Conservation (phyloP, 2,797 vertebrate genomes). For the Lacerta bilineata region DNA sequence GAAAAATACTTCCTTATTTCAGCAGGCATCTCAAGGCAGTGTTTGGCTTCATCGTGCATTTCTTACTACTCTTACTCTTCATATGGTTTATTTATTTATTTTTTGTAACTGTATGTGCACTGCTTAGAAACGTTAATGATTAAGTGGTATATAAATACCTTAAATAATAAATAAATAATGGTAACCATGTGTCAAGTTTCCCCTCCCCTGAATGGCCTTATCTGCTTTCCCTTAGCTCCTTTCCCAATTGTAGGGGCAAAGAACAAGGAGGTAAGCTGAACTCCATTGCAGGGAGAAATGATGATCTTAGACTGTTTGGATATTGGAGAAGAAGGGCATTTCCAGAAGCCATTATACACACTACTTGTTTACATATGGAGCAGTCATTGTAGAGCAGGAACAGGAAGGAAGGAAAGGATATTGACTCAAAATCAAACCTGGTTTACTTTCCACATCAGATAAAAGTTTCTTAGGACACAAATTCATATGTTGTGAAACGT, state of each 20-base stretch:
- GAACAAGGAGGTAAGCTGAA: background rate
- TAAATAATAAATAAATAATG: background rate
- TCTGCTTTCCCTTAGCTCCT: background rate
- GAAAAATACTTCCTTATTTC: too few species aligned
- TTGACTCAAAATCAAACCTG: background rate
- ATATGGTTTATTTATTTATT: too few species aligned
- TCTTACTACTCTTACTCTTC: too few species aligned
- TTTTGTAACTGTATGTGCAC: too few species aligned
- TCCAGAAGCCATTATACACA: background rate
- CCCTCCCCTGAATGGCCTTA: background rate
- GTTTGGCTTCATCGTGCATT: too few species aligned
- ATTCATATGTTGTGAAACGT: background rate
- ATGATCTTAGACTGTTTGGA: background rate
- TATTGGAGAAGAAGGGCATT: background rate
- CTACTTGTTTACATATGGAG: slow-evolving; percentile 10
- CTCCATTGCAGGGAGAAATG: background rate
- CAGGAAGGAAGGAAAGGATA: background rate
- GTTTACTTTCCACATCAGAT: background rate
- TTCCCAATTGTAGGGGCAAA: background rate
- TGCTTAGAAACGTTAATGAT: too few species aligned
- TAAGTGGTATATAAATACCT: too few species aligned
- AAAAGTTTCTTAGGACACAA: background rate
- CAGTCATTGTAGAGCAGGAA: background rate
- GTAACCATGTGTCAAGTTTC: background rate
- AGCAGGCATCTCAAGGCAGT: too few species aligned